phyloP scores from a whole-genome alignment of 1,140 invertebrate species.

The Notospermus geniculatus region DNA sequence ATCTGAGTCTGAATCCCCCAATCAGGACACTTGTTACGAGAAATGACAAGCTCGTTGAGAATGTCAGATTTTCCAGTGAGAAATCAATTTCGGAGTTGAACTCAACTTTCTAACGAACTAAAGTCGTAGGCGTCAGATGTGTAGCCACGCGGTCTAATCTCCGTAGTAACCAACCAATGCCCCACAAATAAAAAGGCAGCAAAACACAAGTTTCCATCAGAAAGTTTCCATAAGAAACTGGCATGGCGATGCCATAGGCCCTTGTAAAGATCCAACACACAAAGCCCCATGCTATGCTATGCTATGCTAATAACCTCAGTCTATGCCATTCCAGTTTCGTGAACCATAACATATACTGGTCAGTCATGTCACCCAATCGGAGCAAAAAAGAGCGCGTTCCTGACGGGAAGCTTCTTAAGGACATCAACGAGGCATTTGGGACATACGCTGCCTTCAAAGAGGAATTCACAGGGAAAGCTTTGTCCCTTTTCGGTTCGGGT shows the following conservation, averaged over 20 bases:
- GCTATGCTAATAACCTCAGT: not conserved
- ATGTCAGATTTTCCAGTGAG: too few species aligned
- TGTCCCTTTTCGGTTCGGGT: conserved; percentile 45
- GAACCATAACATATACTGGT: conserved; percentile 46
- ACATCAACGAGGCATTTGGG: conserved; percentile 26
- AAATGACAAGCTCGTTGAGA: too few species aligned
- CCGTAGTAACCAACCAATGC: too few species aligned
- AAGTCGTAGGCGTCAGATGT: too few species aligned
- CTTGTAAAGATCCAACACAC: not conserved
- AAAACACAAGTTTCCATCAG: too few species aligned
- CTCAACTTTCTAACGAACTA: too few species aligned
- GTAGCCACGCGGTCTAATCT: too few species aligned
- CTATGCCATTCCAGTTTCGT: conserved; percentile 31
- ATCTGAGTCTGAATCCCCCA: too few species aligned
- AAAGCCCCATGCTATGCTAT: not conserved
- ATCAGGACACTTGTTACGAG: too few species aligned
- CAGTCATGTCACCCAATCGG: conserved; percentile 41
- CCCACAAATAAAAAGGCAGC: too few species aligned
- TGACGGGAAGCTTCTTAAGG: conserved; percentile 16
- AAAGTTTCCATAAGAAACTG: too few species aligned
- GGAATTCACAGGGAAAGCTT: conserved; percentile 35
- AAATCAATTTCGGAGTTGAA: too few species aligned
- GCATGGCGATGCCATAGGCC: not conserved
- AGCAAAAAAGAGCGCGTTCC: conserved; percentile 21
- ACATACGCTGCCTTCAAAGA: conserved; percentile 30